Base-by-base conservation (phyloP, 1,140 invertebrate species). In the Spodoptera frugiperda region DNA sequence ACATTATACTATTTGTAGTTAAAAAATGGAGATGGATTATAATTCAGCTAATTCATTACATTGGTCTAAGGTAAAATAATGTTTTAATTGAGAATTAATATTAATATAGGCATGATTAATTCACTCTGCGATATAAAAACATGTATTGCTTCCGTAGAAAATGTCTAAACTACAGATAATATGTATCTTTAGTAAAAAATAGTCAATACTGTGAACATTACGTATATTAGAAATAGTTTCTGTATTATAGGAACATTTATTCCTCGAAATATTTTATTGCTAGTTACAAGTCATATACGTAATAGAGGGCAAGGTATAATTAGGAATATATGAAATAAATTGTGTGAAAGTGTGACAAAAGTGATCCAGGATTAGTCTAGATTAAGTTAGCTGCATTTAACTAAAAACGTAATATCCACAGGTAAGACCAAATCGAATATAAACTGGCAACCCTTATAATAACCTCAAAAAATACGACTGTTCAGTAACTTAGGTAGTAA, bases 21-120 rank as follows among this genome's bases (percentile, higher is more conserved):
- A 44, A 46, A 61, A 63, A 44, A 63, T 63, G 59, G 33, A 63
- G 33, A 63, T 63, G 33, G 44, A 63, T 63, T 44, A 54, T n/a
- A 63, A 19, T 63, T 44, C 33, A 63, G 33, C 8, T 63, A 63
- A 9, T 63, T 44, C 33, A 63, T 44, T 44, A 39, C 44, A 44
- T 61, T 39, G 14, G 11, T 17, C 33, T 44, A 61, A n/a, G 15
- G 39, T n/a, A 15, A 2, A 11, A 63, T 44, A 11, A 63, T 44
- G 30, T 44, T 44, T 63, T 19, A 4, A 6, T 11, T 63, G 6
- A 19, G 9, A 57, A 30, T 21, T 15, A 15, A 15, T 11, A 61
- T 14, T 33, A 39, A 44, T 14, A 14, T 15, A 63, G 8, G 15
- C n/a, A 5, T 63, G 57, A 59, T 59, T 21, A 61, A 15, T 49